Evolutionary conservation across 1,140 invertebrate genomes (phyloP).

Genomic region (Brachionus rotundiformis): DNA sequence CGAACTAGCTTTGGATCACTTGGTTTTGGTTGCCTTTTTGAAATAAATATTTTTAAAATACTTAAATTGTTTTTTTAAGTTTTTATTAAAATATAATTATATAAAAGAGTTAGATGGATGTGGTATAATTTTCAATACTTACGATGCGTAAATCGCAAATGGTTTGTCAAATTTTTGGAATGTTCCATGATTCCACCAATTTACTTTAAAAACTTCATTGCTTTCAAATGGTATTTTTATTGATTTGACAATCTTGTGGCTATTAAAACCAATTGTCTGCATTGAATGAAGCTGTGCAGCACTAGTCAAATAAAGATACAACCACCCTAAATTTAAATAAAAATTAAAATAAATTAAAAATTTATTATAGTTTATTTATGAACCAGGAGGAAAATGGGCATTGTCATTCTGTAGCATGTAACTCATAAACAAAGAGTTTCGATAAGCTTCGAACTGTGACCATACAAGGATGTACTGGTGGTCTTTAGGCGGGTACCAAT

Average conservation of each 20-base stretch:
- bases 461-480: constrained; percentile 36
- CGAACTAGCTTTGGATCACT: constrained; percentile 28
- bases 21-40: constrained; percentile 49
- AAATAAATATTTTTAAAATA: neutral
- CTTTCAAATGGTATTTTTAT: constrained; percentile 42
- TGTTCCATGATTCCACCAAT: constrained; percentile 47
- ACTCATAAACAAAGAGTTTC: constrained; percentile 39
- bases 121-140: too few species aligned
- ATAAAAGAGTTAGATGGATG: too few species aligned
- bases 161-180: constrained; percentile 51
- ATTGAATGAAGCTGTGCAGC: constrained; percentile 47
- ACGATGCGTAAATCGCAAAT: constrained; percentile 47
- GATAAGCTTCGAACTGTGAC: constrained; percentile 22
- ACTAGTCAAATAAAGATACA: constrained; percentile 47
- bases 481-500: constrained; percentile 44
- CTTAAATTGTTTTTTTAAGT: too few species aligned
- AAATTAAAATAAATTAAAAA: too few species aligned
- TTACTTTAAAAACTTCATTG: constrained; percentile 50
- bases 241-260: constrained; percentile 10
- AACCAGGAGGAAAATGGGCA: constrained; percentile 34
- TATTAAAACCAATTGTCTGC: constrained; percentile 31
- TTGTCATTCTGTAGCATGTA: constrained; percentile 47
- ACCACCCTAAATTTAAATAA: constrained; percentile 33
- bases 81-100: too few species aligned
- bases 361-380: too few species aligned